These are phyloP conservation scores for Pelochelys cantorii DNA, from an alignment of 2,797 vertebrate species.

Conservation along the genomic window DNA sequence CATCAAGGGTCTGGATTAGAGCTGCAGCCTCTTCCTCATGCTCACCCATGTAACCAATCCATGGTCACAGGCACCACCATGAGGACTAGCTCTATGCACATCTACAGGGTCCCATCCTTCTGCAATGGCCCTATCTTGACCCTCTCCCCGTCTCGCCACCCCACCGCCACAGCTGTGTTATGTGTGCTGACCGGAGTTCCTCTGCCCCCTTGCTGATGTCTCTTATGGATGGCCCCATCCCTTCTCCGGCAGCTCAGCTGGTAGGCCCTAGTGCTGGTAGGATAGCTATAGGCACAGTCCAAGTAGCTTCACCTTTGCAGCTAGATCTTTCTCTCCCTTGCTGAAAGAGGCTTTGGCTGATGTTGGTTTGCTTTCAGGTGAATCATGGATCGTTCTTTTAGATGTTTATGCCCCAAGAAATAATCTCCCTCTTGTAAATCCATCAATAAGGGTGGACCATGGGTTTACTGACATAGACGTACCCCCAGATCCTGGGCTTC, in stretches of 20 bases:
- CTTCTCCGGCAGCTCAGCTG: slow-evolving; percentile 15
- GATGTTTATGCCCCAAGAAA: background rate
- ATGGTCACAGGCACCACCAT: background rate
- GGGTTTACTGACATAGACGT: slow-evolving; percentile 17
- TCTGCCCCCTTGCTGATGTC: slow-evolving; percentile 36
- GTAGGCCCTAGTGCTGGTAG: background rate
- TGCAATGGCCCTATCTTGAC: background rate
- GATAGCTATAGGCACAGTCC: slow-evolving; percentile 19
- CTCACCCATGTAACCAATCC: background rate
- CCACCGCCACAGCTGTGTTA: background rate
- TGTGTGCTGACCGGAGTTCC: background rate
- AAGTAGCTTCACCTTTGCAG: slow-evolving; percentile 55
- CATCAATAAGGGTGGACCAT: accelerated
- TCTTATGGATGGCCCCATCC: slow-evolving; percentile 77
- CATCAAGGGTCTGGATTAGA: background rate
- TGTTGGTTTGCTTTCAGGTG: slow-evolving; percentile 42
- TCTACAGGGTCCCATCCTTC: background rate
- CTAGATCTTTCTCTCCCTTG: slow-evolving; percentile 72
- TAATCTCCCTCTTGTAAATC: background rate
- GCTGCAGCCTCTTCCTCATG: background rate
- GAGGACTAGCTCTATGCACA: background rate
- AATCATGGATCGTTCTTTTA: background rate
- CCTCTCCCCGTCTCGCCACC: background rate
- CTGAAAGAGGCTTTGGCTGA: slow-evolving; percentile 68
- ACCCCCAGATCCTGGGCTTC: background rate